phyloP scores from a whole-genome alignment of 2,113 vertebrate species.

The Sphyrna mokarran region DNA sequence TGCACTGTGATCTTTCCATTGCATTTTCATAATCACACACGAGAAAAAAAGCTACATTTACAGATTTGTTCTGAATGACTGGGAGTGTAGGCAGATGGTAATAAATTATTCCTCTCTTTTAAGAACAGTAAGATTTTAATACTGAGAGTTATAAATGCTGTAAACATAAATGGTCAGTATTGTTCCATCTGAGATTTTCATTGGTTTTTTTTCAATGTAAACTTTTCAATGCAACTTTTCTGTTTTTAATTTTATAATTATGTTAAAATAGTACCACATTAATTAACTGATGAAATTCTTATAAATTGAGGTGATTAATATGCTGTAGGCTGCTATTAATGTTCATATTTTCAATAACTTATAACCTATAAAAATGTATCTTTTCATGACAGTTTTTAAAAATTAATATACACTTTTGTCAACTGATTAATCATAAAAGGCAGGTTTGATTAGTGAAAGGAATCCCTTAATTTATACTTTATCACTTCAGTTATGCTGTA shows the following conservation, averaged over 20 bases:
- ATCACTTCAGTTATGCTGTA: neutral
- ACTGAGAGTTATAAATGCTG: neutral
- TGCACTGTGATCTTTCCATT: slow-evolving; percentile 4
- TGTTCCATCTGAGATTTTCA: neutral
- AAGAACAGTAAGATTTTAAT: neutral
- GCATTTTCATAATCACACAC: neutral
- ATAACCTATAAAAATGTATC: neutral
- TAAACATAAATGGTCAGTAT: neutral
- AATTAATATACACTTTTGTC: neutral
- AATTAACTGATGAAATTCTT: neutral
- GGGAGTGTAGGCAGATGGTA: neutral
- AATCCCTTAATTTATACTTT: neutral
- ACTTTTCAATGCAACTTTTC: neutral
- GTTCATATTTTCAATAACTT: neutral
- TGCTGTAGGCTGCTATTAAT: neutral
- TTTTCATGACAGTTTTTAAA: neutral
- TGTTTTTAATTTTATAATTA: neutral
- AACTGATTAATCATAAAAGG: slow-evolving; percentile 6
- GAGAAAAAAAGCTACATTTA: neutral
- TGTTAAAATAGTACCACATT: neutral
- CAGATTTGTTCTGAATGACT: neutral
- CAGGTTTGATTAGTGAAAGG: neutral
- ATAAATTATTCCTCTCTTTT: neutral
- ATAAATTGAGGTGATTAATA: neutral
- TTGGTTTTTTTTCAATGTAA: neutral